Evolutionary conservation across 2,797 vertebrate genomes (phyloP), one percentile per base, ranked within the genome.

Genomic region (Heterohyrax brucei): DNA sequence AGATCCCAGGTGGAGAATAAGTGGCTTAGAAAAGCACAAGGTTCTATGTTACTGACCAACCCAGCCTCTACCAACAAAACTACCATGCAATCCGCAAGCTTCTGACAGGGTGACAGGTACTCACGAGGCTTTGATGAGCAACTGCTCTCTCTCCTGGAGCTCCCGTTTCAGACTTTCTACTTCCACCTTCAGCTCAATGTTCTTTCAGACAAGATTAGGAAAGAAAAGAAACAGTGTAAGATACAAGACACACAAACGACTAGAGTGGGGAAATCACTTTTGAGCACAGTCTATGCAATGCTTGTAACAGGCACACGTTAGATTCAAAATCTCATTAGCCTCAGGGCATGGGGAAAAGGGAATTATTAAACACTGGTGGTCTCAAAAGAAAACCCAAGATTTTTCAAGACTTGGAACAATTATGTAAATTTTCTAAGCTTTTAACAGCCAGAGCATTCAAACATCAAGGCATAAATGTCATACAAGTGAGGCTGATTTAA

Each of bases 151-250:
- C 98, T 99, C 99, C 61, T 99, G 99, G 93, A 99, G 98, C 21
- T 99, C 99, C 95, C 98, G 98, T 98, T 99, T 99, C 99, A 99
- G 99, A 66, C 99, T 99, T 98, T 99, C 99, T 94, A 99, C 97
- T 98, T 99, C 99, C 94, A 99, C 99, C 97, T 99, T 99, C 88
- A 99, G 98, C 98, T 99, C 99, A 91, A 99, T 99, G 97, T 99
- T 99, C 99, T 99, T 97, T 33, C 90, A 86, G 61, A 93, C 10
- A 72, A 96, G 39, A 96, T 30, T 16, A 72, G 53, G 44, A 70
- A 62, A 91, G 75, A 93, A 81, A 90, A 94, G 87, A 82, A 85
- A 93, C 26, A 62, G 13, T 3, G 18, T 96, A 10, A 97, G 91
- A 87, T 6, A 16, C 62, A 33, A 84, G 70, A 30, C 30, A 5